Percentiles rank a stretch among this genome's conserved stretches.
Conservation (phyloP, 2,888 invertebrate genomes). For the Cryptus viduatorius region DNA sequence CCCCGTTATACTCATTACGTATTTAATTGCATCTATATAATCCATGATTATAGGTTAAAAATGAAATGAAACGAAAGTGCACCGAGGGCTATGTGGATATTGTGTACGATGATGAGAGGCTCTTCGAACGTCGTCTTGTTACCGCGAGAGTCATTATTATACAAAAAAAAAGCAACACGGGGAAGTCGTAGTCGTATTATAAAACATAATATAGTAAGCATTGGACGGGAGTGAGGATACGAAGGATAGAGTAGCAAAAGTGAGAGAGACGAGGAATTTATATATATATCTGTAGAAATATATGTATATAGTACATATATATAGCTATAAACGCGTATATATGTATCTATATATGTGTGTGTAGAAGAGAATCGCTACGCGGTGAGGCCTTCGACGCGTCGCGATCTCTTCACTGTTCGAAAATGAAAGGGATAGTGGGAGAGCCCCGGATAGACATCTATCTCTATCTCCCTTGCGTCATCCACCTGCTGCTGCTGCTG, state of each 20-base stretch:
- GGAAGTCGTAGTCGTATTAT: conserved; percentile 60
- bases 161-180: conserved; percentile 29
- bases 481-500: conserved; percentile 68
- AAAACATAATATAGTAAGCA: conserved; percentile 62
- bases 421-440: conserved; percentile 66
- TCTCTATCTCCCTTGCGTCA: conserved; percentile 70
- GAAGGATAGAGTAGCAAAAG: conserved; percentile 25
- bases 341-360: background rate
- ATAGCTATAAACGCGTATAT: background rate
- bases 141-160: conserved; percentile 40
- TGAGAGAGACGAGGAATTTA: conserved; percentile 3
- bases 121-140: conserved; percentile 38
- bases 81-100: background rate
- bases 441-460: conserved; percentile 60
- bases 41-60: background rate
- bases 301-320: background rate
- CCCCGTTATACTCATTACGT: no score
- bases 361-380: conserved; percentile 45
- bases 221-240: conserved; percentile 53
- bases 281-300: background rate
- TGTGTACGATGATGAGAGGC: conserved; percentile 37
- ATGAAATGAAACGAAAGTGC: conserved; percentile 1
- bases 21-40: background rate
- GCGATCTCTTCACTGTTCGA: conserved; percentile 62
- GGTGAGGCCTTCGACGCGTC: conserved; percentile 59